Evolutionary conservation across 2,113 vertebrate species (phyloP).

Genomic region (Leptodactylus fuscus): DNA sequence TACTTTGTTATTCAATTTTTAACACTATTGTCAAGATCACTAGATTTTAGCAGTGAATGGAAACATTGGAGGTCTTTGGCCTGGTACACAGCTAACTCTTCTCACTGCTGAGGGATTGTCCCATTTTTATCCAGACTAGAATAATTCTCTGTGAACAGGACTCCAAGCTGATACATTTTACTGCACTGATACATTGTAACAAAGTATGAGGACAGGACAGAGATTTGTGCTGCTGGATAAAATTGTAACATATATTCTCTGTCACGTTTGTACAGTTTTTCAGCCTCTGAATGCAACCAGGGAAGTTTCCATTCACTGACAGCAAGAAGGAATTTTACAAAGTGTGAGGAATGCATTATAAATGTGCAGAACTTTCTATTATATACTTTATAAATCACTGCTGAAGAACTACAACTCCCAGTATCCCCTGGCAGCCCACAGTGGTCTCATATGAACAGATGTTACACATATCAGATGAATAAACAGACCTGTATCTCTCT

Average conservation of each 20-base stretch:
- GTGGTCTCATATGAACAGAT: background rate
- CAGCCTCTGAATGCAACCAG: background rate
- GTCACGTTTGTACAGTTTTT: too few species aligned
- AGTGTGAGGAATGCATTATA: background rate
- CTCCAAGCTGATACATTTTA: too few species aligned
- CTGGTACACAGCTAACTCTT: background rate
- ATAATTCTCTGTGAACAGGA: background rate
- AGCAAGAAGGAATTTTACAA: background rate
- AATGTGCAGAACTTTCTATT: too few species aligned
- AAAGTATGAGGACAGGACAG: background rate
- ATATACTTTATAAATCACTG: too few species aligned
- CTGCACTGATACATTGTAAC: background rate
- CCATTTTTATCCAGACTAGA: background rate
- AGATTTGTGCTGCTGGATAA: background rate
- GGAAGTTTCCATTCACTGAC: background rate
- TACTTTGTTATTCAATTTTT: too few species aligned
- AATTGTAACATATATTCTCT: too few species aligned
- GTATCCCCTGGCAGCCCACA: background rate
- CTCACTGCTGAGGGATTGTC: background rate
- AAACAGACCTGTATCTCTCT: background rate
- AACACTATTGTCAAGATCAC: background rate
- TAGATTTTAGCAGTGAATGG: background rate
- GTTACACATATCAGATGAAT: background rate
- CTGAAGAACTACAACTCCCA: background rate
- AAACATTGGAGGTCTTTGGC: too few species aligned